These are phyloP conservation scores for Aleadryas rufinucha DNA, from an alignment of 2,113 vertebrate species.

Conservation along the genomic window DNA sequence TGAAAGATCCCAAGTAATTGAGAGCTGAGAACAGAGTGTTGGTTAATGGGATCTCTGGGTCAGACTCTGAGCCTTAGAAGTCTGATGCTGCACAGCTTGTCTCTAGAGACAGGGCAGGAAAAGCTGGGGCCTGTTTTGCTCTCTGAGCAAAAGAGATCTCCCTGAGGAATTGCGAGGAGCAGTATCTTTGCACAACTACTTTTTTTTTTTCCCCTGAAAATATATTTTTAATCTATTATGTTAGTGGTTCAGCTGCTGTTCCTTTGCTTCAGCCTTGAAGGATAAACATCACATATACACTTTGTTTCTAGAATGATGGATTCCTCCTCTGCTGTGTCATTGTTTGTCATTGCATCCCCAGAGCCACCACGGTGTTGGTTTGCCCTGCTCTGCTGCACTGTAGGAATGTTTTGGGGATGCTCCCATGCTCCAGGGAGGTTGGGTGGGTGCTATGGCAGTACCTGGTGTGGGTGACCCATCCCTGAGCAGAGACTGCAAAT, in stretches of 20 bases:
- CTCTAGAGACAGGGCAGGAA: background rate
- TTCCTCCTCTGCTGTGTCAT: background rate
- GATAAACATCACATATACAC: background rate
- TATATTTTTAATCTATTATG: background rate
- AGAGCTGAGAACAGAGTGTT: background rate
- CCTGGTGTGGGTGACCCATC: background rate
- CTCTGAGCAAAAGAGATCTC: background rate
- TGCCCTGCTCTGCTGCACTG: background rate
- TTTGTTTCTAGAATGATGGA: background rate
- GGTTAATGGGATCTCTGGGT: background rate
- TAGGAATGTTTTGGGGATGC: background rate
- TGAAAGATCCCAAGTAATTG: background rate
- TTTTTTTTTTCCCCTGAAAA: background rate
- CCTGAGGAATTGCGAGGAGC: background rate
- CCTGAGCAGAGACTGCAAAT: accelerated
- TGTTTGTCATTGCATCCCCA: too few relatives aligned
- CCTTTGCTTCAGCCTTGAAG: background rate
- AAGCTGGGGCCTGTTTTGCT: background rate
- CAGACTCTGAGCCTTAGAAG: background rate
- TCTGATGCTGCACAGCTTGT: background rate
- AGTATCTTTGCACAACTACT: background rate
- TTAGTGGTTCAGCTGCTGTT: background rate
- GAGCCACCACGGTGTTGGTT: background rate
- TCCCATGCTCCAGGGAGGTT: accelerated
- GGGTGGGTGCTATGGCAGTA: background rate